Conservation (phyloP, 2,113 vertebrate species). For the Vanacampus margaritifer region DNA sequence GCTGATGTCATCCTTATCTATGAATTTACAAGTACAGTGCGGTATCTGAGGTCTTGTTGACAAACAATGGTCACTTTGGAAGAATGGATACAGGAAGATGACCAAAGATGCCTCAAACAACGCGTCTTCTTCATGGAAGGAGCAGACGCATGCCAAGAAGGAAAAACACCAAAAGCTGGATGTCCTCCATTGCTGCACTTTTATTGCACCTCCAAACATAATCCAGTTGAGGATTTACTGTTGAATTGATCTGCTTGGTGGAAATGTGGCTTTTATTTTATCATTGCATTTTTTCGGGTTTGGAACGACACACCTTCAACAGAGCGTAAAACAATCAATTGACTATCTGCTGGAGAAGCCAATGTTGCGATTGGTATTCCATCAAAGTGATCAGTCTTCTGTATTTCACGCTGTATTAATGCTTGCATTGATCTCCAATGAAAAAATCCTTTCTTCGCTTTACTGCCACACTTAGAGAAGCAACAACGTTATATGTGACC, state of each 20-base stretch:
- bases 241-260: conserved; percentile 12
- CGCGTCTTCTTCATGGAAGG: neutral
- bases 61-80: too few species aligned
- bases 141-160: neutral
- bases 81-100: too few species aligned
- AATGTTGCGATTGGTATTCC: conserved; percentile 41
- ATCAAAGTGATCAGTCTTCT: conserved; percentile 34
- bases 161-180: neutral
- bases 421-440: conserved; percentile 32
- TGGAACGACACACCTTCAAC: conserved; percentile 44
- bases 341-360: conserved; percentile 28
- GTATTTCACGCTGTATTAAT: conserved; percentile 26
- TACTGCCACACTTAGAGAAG: conserved; percentile 28
- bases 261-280: conserved; percentile 37
- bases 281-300: conserved; percentile 26
- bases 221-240: neutral
- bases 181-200: neutral
- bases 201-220: neutral
- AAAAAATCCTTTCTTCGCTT: conserved; percentile 12
- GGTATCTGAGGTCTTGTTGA: too few species aligned
- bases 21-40: too few species aligned
- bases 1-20: too few species aligned
- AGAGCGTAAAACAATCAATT: conserved; percentile 51
- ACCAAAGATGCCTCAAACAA: too few species aligned
- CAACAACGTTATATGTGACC: conserved; percentile 9